Conservation (phyloP, 2,113 vertebrate genomes). For the Solea senegalensis region DNA sequence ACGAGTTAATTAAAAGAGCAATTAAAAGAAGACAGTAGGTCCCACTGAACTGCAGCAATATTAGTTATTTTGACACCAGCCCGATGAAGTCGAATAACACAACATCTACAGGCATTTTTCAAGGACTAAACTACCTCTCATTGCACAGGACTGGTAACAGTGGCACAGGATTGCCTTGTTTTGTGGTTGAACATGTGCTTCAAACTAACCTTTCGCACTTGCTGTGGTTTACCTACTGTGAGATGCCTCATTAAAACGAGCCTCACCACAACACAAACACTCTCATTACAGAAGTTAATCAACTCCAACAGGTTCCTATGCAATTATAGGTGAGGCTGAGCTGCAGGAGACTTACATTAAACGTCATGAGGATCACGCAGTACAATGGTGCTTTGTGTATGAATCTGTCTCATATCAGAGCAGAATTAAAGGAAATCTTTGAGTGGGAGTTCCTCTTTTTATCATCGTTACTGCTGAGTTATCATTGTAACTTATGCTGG, state of each 20-base stretch:
- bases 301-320: slow-evolving; percentile 60
- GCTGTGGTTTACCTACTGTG: slow-evolving; percentile 74
- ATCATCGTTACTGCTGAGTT: too few species aligned
- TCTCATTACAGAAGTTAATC: slow-evolving; percentile 69
- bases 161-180: slow-evolving; percentile 37
- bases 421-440: too few species aligned
- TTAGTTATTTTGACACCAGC: slow-evolving; percentile 43
- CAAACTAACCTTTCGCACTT: slow-evolving; percentile 51
- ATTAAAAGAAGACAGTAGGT: slow-evolving; percentile 72
- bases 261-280: slow-evolving; percentile 62
- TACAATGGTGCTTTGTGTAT: background rate
- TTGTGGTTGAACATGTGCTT: slow-evolving; percentile 71
- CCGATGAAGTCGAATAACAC: slow-evolving; percentile 20
- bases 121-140: background rate
- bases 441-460: too few species aligned
- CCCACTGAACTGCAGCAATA: slow-evolving; percentile 47
- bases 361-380: slow-evolving; percentile 6
- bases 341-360: slow-evolving; percentile 14
- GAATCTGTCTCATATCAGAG: background rate
- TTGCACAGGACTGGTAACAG: slow-evolving; percentile 30
- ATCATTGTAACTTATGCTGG: too few species aligned
- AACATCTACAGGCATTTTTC: too few species aligned
- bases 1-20: slow-evolving; percentile 77
- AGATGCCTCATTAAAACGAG: slow-evolving; percentile 68
- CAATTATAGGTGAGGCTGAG: slow-evolving; percentile 33